Conservation (phyloP, 92 coral and sea anemone species). For the Scolanthus callimorphus region DNA sequence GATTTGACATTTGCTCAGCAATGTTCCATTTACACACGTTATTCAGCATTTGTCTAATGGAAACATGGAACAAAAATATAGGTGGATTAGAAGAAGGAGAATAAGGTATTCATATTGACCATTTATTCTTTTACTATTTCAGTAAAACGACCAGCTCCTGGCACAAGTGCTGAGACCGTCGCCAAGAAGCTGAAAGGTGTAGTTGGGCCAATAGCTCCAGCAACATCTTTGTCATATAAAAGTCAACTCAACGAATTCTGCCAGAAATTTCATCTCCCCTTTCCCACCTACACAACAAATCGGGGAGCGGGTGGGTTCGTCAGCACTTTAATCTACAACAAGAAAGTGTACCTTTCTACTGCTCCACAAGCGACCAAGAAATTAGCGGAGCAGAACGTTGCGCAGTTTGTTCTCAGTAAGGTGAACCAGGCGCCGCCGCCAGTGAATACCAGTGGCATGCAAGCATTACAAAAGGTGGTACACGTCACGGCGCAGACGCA, state of each 20-base stretch:
- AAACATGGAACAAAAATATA: too few species aligned
- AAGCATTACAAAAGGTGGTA: constrained; percentile 53
- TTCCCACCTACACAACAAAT: constrained; percentile 67
- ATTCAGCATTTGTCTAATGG: too few species aligned
- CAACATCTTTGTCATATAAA: constrained; percentile 79
- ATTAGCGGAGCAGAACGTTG: constrained; percentile 85
- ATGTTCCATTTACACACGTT: too few species aligned
- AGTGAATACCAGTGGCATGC: constrained; percentile 23
- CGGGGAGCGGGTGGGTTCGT: constrained; percentile 52
- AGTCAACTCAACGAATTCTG: constrained; percentile 86
- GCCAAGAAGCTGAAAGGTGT: constrained; percentile 61
- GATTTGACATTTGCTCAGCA: too few species aligned
- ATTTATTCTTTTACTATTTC: too few species aligned
- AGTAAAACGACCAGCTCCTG: constrained; percentile 52
- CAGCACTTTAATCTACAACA: constrained; percentile 62
- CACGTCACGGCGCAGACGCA: constrained; percentile 26
- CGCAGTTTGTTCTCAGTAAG: constrained; percentile 76
- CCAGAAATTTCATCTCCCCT: constrained; percentile 79
- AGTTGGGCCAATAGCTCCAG: constrained; percentile 4
- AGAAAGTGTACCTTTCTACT: constrained; percentile 57
- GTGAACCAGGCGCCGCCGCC: constrained; percentile 76
- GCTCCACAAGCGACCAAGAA: constrained; percentile 65
- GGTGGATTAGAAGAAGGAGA: too few species aligned
- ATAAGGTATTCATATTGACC: too few species aligned
- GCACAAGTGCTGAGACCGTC: constrained; percentile 13